Evolutionary conservation across 2,797 vertebrate species (phyloP).

Genomic region (Myotis findleyi): DNA sequence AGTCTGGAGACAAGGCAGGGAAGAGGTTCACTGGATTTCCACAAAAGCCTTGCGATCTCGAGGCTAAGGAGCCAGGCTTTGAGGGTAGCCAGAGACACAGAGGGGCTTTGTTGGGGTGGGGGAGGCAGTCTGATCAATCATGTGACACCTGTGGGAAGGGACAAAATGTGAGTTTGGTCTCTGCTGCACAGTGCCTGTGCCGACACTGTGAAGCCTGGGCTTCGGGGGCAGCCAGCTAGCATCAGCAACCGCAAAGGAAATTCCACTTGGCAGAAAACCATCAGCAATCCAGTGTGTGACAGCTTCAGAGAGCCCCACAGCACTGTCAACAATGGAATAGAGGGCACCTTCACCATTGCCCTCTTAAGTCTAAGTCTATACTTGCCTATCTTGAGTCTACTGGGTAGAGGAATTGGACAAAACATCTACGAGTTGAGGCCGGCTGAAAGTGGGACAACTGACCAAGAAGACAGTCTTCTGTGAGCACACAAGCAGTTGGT

Average conservation of each 20-base stretch:
- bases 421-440: not conserved
- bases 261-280: not conserved
- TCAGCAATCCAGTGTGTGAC: not conserved
- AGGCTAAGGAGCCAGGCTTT: not conserved
- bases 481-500: not conserved
- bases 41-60: not conserved
- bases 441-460: not conserved
- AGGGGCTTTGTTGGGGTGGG: not conserved
- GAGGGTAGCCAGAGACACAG: not conserved
- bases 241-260: not conserved
- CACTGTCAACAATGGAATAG: not conserved
- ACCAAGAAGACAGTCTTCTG: not conserved
- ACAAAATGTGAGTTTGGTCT: not conserved
- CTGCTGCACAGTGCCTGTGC: not conserved
- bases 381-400: not conserved
- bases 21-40: not conserved
- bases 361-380: not conserved
- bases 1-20: not conserved
- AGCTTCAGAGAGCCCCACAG: not conserved
- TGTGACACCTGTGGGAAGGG: not conserved
- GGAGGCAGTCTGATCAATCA: not conserved
- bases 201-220: not conserved
- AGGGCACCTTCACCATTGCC: rapidly evolving
- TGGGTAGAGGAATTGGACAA: not conserved
- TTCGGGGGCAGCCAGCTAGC: not conserved